phyloP scores from a whole-genome alignment of 2,888 invertebrate genomes.

The Gnatocerus cornutus region DNA sequence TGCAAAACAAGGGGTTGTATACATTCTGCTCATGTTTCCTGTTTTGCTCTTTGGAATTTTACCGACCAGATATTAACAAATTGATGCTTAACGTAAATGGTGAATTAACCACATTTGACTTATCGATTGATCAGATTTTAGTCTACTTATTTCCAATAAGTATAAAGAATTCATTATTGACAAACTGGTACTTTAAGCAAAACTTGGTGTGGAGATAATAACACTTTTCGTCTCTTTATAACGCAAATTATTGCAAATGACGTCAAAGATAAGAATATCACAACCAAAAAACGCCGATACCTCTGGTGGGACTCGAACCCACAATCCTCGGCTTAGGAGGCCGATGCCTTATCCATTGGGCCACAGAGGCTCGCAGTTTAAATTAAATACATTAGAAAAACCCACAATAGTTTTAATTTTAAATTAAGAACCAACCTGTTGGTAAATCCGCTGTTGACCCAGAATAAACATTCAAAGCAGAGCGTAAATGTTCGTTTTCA shows the following conservation, averaged over 20 bases:
- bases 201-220: too few relatives aligned
- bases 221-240: slow-evolving; percentile 2
- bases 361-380: slow-evolving; percentile 77
- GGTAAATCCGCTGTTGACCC: slow-evolving; percentile 67
- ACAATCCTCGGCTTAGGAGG: slow-evolving; percentile 87
- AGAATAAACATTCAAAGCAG: slow-evolving; percentile 81
- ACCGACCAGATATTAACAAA: too few relatives aligned
- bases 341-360: slow-evolving; percentile 87
- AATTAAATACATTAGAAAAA: slow-evolving; percentile 30
- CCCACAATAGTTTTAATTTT: slow-evolving; percentile 42
- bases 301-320: slow-evolving; percentile 90
- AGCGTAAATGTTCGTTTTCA: slow-evolving; percentile 91
- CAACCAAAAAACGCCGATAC: slow-evolving; percentile 72
- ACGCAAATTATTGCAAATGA: not conserved
- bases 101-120: too few relatives aligned
- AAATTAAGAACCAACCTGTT: slow-evolving; percentile 52
- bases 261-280: slow-evolving; percentile 23
- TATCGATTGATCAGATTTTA: too few relatives aligned
- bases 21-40: too few relatives aligned
- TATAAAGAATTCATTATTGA: too few relatives aligned
- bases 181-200: too few relatives aligned
- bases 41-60: too few relatives aligned
- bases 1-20: too few relatives aligned
- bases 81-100: too few relatives aligned
- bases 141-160: too few relatives aligned